These are phyloP conservation scores for Hetaerina americana DNA, from an alignment of 1,140 invertebrate species.

Conservation along the genomic window DNA sequence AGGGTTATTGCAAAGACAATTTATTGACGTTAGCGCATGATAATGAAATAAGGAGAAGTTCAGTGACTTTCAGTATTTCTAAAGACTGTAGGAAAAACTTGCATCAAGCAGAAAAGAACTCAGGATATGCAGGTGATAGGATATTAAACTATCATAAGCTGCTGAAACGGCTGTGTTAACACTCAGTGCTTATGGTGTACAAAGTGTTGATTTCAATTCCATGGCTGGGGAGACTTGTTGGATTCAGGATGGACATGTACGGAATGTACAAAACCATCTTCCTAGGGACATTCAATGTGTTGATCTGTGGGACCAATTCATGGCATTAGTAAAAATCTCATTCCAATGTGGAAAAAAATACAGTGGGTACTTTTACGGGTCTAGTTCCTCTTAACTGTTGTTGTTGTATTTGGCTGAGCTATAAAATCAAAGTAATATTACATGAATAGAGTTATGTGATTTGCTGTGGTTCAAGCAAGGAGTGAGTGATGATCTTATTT, in stretches of 20 bases:
- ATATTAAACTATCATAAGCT: neutral
- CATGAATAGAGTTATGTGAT: neutral
- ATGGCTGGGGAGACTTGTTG: no score
- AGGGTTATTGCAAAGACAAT: neutral
- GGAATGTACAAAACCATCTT: no score
- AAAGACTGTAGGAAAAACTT: neutral
- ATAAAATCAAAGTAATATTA: neutral
- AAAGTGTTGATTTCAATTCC: no score
- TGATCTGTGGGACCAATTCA: neutral
- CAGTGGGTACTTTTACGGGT: neutral
- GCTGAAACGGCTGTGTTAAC: neutral
- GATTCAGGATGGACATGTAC: no score
- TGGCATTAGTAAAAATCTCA: neutral
- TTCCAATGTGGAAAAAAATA: neutral
- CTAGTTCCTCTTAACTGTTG: neutral
- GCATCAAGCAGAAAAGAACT: neutral
- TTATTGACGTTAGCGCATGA: neutral
- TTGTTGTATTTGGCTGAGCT: neutral
- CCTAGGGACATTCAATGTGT: neutral
- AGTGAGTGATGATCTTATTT: neutral
- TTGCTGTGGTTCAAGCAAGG: neutral
- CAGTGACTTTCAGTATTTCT: neutral
- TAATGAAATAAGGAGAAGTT: neutral
- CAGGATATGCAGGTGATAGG: neutral
- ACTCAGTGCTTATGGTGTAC: neutral